Evolutionary conservation across 2,797 vertebrate species (phyloP).

Genomic region (Novumbra hubbsi): DNA sequence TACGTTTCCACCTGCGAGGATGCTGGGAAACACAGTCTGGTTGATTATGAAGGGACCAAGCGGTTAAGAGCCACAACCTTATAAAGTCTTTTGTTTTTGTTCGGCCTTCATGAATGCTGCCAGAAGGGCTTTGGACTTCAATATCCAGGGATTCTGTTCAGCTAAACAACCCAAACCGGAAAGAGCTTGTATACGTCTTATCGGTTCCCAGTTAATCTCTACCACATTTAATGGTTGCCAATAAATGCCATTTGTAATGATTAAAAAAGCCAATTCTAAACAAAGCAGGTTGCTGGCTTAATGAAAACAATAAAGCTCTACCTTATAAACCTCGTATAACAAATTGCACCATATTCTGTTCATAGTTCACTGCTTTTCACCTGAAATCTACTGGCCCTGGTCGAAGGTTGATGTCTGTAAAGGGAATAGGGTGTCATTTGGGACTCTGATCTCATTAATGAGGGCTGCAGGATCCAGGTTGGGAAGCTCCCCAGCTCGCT

Average conservation of each 20-base stretch:
- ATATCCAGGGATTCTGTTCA: neutral
- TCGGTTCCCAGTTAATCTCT: constrained; percentile 9
- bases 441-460: constrained; percentile 48
- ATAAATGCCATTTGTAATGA: constrained; percentile 37
- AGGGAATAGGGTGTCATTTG: neutral
- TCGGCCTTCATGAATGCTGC: neutral
- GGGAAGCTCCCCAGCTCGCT: constrained; percentile 8
- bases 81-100: neutral
- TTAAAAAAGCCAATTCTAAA: constrained; percentile 15
- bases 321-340: constrained; percentile 31
- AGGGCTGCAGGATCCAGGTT: constrained; percentile 53
- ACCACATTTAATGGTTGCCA: constrained; percentile 27
- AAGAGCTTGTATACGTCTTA: neutral
- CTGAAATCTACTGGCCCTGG: neutral
- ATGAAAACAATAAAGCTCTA: constrained; percentile 59
- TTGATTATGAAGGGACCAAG: neutral
- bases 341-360: neutral
- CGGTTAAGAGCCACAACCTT: neutral
- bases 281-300: constrained; percentile 40
- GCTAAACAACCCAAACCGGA: constrained; percentile 1
- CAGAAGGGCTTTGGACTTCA: neutral
- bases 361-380: neutral
- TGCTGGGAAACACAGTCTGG: neutral
- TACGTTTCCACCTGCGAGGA: neutral
- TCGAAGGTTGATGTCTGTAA: neutral